Base-by-base conservation (phyloP, 2,113 vertebrate genomes). In the Cinclus mexicanus region DNA sequence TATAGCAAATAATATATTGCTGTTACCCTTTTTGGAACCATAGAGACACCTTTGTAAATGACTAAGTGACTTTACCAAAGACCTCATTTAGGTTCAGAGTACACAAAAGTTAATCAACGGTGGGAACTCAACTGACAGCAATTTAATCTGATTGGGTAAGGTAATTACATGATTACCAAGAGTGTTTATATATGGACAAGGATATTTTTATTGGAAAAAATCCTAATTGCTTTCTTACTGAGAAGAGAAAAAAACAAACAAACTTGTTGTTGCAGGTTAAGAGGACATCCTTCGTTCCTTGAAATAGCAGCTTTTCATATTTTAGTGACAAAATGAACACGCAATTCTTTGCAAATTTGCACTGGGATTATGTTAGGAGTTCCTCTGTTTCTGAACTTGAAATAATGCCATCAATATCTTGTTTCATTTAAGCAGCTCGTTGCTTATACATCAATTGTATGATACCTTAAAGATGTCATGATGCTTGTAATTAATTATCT, bases 131-230 rank as follows among this genome's bases (percentile, higher is more conserved):
- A 97, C 97, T 97, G 97, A 97, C 97, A 98, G 97, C 97, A 98
- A 97, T 98, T 98, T 98, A 98, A 97, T 98, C 97, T 98, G 98
- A 98, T 98, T 98, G 98, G 98, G 98, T 97, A 97, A 98, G 97
- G 98, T 97, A 98, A 98, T 99, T 99, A 98, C 98, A 98, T 98
- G 98, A 98, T 98, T 98, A 98, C 98, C 97, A 97, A 98, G 98
- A 98, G 97, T 98, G 98, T 97, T 98, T 98, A 98, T 98, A 97
- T 98, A 97, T 97, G 96, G 93, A 97, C 91, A 96, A 97, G 97
- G 98, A 98, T 99, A 98, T 98, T 98, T 99, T 98, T 98, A 99
- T 98, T 97, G 98, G 97, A 96, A 97, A 97, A 98, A 95, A 92
- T 63, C 31, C 97, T 98, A 99, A 99, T 98, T 98, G 97, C 98